phyloP scores from a whole-genome alignment of 1,140 invertebrate genomes.

The Littorina saxatilis region DNA sequence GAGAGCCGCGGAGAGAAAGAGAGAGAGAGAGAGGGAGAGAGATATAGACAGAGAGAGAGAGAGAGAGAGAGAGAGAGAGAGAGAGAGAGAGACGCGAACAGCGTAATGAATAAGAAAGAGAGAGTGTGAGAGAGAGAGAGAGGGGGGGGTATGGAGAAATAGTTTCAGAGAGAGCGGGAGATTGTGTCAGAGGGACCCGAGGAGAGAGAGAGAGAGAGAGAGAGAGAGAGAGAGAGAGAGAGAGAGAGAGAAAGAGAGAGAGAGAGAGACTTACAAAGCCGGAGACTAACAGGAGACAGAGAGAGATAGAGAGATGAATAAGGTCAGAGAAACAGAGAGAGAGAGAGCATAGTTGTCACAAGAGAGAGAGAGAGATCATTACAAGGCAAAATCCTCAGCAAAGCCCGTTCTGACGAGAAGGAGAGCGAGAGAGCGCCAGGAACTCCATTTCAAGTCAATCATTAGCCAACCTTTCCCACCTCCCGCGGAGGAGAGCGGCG shows the following conservation, averaged over 20 bases:
- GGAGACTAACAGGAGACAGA: too few species aligned
- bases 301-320: not conserved
- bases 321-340: not conserved
- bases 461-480: constrained; percentile 25
- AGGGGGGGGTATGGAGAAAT: not conserved
- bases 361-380: constrained; percentile 6
- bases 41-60: not conserved
- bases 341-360: not conserved
- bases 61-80: too few species aligned
- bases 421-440: not conserved
- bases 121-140: not conserved
- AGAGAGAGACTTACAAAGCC: too few species aligned
- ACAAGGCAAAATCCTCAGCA: constrained; percentile 22
- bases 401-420: constrained; percentile 23
- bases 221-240: not conserved
- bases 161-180: not conserved
- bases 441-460: constrained; percentile 38
- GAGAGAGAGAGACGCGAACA: too few species aligned
- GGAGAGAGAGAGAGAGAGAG: not conserved
- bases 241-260: not conserved
- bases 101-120: not conserved
- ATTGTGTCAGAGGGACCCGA: not conserved
- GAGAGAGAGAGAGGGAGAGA: not conserved
- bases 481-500: constrained; percentile 15
- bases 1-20: not conserved